Conservation (phyloP, 2,113 vertebrate species). For the Microcebus griseorufus region DNA sequence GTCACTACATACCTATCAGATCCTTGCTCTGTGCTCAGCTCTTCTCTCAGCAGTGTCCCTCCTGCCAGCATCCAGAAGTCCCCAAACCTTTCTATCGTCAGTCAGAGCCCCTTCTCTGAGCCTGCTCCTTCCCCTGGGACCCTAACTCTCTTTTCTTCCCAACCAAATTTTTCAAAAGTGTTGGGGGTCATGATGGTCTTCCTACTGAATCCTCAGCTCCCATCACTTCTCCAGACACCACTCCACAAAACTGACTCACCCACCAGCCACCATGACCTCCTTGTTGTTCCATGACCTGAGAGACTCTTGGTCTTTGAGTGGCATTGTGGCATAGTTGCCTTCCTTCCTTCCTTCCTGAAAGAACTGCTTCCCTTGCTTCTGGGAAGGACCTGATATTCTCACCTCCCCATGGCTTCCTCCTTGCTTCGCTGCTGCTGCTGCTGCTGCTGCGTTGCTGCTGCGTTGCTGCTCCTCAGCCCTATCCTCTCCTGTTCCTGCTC, state of each 20-base stretch:
- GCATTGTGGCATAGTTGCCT: too few relatives aligned
- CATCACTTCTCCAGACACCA: background rate
- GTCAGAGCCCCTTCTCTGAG: background rate
- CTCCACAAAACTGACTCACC: background rate
- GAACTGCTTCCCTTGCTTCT: background rate
- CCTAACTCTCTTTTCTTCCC: background rate
- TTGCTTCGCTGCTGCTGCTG: background rate
- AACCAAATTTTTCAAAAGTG: background rate
- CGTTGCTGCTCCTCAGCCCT: background rate
- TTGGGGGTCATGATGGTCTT: too few relatives aligned
- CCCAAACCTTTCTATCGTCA: too few relatives aligned
- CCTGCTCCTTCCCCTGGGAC: background rate
- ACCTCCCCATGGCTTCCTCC: background rate
- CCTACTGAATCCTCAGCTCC: background rate
- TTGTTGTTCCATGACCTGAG: fast-evolving
- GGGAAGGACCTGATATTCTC: too few relatives aligned
- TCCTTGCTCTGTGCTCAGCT: too few relatives aligned
- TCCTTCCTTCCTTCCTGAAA: background rate
- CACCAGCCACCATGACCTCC: background rate
- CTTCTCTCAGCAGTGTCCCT: too few relatives aligned
- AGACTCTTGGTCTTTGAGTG: background rate
- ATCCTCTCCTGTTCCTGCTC: too few relatives aligned
- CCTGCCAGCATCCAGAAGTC: too few relatives aligned
- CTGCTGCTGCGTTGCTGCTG: background rate
- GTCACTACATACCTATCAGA: too few relatives aligned